Evolutionary conservation across 2,888 invertebrate genomes (phyloP).

Genomic region (Scaptomyza parva): DNA sequence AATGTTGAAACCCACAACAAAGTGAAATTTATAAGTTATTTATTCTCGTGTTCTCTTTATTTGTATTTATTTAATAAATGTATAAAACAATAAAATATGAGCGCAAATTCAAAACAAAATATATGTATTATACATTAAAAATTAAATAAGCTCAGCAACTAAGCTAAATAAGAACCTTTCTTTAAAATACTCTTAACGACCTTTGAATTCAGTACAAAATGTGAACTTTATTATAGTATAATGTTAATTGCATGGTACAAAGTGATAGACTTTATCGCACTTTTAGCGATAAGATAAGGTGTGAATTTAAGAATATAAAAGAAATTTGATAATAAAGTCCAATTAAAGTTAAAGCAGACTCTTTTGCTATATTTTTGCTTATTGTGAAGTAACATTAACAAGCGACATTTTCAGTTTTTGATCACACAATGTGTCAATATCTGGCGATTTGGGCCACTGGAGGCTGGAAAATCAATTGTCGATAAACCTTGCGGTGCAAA

Average conservation of each 20-base stretch:
- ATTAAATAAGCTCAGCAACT: neutral
- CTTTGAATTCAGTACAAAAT: conserved; percentile 26
- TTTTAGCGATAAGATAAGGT: conserved; percentile 40
- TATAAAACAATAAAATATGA: too few species aligned
- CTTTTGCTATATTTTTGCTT: neutral
- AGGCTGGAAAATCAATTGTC: neutral
- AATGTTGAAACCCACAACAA: too few species aligned
- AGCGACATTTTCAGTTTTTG: neutral
- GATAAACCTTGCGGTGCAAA: neutral
- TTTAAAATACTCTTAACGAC: neutral
- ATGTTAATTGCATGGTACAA: neutral
- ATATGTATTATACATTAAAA: neutral
- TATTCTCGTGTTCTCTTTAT: too few species aligned
- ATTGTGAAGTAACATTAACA: neutral
- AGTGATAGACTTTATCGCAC: conserved; percentile 27
- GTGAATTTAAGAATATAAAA: conserved; percentile 14
- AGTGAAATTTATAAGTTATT: too few species aligned
- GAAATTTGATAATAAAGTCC: neutral
- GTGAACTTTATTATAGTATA: neutral
- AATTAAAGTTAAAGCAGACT: neutral
- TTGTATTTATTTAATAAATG: too few species aligned
- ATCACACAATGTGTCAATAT: neutral
- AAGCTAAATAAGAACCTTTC: neutral
- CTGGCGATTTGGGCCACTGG: neutral
- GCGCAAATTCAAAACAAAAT: neutral